These are phyloP conservation scores for Akabosia matsudoensis DNA, from an alignment of 1,140 invertebrate genomes.

Conservation along the genomic window DNA sequence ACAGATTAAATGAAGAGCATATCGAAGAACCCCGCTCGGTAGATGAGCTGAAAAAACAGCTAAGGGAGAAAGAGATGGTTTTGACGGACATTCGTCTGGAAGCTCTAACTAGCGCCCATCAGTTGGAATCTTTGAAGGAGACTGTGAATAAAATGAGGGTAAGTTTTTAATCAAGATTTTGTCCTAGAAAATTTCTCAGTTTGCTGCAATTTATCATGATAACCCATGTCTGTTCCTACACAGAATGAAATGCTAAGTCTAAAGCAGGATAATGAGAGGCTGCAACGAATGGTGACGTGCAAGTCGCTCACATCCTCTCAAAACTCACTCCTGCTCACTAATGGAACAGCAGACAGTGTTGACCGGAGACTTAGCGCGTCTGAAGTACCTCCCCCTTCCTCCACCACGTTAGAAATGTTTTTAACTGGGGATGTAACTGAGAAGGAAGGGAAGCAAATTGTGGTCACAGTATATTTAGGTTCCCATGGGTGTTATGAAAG, in stretches of 20 bases:
- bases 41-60: conserved; percentile 83
- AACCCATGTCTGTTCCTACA: too few species aligned
- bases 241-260: conserved; percentile 93
- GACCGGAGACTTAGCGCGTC: conserved; percentile 62
- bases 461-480: conserved; percentile 76
- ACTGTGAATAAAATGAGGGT: conserved; percentile 94
- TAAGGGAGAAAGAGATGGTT: conserved; percentile 92
- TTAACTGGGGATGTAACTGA: conserved; percentile 58
- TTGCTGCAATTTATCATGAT: neutral
- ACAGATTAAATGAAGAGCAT: conserved; percentile 47
- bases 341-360: conserved; percentile 50
- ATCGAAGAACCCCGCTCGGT: conserved; percentile 58
- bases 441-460: conserved; percentile 80
- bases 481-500: conserved; percentile 72
- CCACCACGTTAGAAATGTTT: conserved; percentile 44
- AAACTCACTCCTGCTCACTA: conserved; percentile 61
- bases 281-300: conserved; percentile 80
- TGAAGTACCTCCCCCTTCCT: conserved; percentile 49
- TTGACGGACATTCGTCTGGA: conserved; percentile 93
- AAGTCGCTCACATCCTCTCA: conserved; percentile 77
- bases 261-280: conserved; percentile 92
- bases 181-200: neutral
- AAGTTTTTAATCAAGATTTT: conserved; percentile 47
- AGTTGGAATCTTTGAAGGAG: conserved; percentile 92
- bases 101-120: conserved; percentile 91